phyloP scores from a whole-genome alignment of 2,113 vertebrate genomes.

The Notarius quadriscutis region DNA sequence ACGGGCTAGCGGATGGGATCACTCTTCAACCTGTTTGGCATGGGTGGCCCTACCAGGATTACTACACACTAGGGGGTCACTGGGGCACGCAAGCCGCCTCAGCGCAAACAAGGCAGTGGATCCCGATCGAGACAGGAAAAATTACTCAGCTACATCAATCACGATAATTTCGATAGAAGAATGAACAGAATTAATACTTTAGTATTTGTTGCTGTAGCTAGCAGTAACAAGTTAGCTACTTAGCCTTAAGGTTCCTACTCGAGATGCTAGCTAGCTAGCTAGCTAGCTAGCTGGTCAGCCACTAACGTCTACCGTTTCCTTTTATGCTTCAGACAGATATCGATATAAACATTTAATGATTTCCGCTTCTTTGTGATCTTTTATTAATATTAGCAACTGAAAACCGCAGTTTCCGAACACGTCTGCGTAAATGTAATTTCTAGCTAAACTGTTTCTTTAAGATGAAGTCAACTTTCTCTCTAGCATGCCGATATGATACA shows the following conservation, averaged over 20 bases:
- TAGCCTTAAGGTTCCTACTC: too few relatives aligned
- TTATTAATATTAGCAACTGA: background rate
- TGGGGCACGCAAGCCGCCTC: too few relatives aligned
- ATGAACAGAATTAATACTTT: background rate
- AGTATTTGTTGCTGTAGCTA: background rate
- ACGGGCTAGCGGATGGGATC: too few relatives aligned
- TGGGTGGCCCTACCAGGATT: too few relatives aligned
- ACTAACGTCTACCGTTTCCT: background rate
- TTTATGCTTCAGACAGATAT: background rate
- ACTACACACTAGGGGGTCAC: too few relatives aligned
- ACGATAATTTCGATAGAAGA: background rate
- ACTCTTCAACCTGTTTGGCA: too few relatives aligned
- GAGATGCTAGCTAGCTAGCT: background rate
- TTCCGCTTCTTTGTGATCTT: background rate
- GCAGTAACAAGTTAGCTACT: too few relatives aligned
- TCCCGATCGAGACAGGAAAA: too few relatives aligned
- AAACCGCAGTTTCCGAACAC: background rate
- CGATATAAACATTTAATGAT: background rate
- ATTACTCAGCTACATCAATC: too few relatives aligned
- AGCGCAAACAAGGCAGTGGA: too few relatives aligned
- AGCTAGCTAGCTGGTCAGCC: background rate
- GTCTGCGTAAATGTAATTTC: background rate
- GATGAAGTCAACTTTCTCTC: background rate
- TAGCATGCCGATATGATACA: background rate
- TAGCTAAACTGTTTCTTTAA: too few relatives aligned